Evolutionary conservation across 2,113 vertebrate genomes (phyloP), one percentile per base, ranked within the genome.

Genomic region (Hyperoodon ampullatus): DNA sequence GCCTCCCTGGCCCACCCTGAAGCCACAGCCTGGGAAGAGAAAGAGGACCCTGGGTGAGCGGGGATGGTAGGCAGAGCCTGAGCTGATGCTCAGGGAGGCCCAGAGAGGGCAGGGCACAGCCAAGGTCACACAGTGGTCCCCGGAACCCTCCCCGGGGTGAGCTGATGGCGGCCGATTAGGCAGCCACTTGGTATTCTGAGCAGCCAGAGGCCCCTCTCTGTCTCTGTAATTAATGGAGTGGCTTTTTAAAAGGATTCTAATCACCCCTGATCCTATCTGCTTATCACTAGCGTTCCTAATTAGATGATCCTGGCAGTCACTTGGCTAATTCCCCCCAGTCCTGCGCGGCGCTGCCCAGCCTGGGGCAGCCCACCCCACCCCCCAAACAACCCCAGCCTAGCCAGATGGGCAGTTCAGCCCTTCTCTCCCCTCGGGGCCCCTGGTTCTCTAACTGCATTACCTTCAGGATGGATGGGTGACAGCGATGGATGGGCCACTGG

Each of bases 241-340:
- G 98, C 98, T 99, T 99, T 99, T 99, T 98, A 99, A 99, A 99
- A 99, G 99, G 99, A 99, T 99, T 98, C 99, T 99, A 99, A 99
- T 99, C 99, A 99, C 98, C 98, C 98, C 98, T 97, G 98, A 99
- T 99, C 98, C 98, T 99, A 99, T 99, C 99, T 99, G 98, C 98
- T 99, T 99, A 99, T 99, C 99, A 98, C 99, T 98, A 98, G 99
- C 97, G 98, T 98, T 98, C 98, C 98, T 99, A 99, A 99, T 99
- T 99, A 99, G 99, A 99, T 99, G 99, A 99, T 98, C 98, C 98
- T 98, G 98, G 98, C 98, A 98, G 98, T 98, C 98, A 97, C 98
- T 98, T 96, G 91, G 98, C 98, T 99, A 99, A 99, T 99, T 99
- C 98, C 98, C 98, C 98, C 83, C 82, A 96, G 92, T 86, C 94